These are phyloP conservation scores for Falco novaeseelandiae DNA, from an alignment of 2,797 vertebrate species.

Conservation along the genomic window DNA sequence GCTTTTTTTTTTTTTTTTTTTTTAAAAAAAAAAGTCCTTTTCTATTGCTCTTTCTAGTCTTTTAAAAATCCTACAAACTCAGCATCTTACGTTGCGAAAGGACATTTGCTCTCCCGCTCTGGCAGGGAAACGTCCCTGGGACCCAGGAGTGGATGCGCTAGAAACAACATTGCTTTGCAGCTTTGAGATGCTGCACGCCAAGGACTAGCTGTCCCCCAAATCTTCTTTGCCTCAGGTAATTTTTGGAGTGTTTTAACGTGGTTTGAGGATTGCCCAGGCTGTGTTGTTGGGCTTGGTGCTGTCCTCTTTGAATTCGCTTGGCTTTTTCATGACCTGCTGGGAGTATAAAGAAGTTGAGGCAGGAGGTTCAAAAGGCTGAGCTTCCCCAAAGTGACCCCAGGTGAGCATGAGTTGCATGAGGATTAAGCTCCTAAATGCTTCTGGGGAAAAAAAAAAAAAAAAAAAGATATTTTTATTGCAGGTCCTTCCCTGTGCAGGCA, in stretches of 20 bases:
- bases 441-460: neutral
- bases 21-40: neutral
- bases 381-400: fast-evolving
- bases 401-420: neutral
- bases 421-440: neutral
- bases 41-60: neutral
- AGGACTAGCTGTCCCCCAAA: neutral
- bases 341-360: neutral
- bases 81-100: neutral
- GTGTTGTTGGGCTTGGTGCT: neutral
- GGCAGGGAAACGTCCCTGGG: neutral
- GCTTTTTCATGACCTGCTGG: neutral
- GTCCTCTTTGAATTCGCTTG: neutral
- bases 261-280: neutral
- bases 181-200: neutral
- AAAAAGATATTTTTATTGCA: neutral
- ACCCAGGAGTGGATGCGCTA: neutral
- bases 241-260: neutral
- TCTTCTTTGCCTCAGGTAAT: neutral
- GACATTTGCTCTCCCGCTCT: neutral
- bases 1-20: too few relatives aligned
- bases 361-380: neutral
- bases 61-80: neutral
- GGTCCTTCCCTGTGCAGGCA: fast-evolving
- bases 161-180: neutral